Percentiles rank a stretch among this genome's conserved stretches.
phyloP scores from a whole-genome alignment of 2,797 vertebrate species.

The Amblyraja radiata region DNA sequence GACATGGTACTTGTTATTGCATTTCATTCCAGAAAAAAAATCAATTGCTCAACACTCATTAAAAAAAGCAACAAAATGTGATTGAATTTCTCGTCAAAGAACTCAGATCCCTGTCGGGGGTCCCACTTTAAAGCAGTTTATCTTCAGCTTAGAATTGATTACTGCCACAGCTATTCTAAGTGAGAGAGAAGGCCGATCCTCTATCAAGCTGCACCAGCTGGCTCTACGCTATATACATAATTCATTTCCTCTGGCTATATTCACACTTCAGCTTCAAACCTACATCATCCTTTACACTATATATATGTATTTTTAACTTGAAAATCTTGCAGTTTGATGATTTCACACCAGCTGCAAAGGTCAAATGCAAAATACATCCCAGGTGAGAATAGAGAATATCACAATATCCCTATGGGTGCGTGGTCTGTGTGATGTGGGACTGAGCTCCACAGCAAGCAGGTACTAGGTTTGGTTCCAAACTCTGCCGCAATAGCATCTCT shows the following conservation, averaged over 20 bases:
- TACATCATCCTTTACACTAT: background rate
- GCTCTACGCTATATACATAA: background rate
- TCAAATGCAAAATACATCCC: background rate
- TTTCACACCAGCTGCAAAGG: background rate
- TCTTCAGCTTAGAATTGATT: slow-evolving; percentile 2
- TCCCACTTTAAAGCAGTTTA: slow-evolving; percentile 29
- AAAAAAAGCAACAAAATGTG: no score
- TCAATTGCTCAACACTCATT: no score
- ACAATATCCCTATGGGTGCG: background rate
- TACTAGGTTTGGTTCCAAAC: background rate
- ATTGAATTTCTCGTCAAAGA: background rate
- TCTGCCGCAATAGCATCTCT: background rate
- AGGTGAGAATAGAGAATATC: background rate
- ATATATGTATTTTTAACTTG: background rate
- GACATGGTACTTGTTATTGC: no score
- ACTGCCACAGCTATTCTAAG: background rate
- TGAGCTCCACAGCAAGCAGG: background rate
- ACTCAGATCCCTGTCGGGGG: background rate
- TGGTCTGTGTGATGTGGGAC: background rate
- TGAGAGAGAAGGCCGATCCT: background rate
- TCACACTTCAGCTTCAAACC: slow-evolving; percentile 1
- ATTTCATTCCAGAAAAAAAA: no score
- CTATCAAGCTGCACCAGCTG: background rate
- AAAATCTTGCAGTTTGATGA: background rate
- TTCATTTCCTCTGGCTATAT: background rate